Conservation (phyloP, 1,140 invertebrate genomes). For the Venustaconcha ellipsiformis region DNA sequence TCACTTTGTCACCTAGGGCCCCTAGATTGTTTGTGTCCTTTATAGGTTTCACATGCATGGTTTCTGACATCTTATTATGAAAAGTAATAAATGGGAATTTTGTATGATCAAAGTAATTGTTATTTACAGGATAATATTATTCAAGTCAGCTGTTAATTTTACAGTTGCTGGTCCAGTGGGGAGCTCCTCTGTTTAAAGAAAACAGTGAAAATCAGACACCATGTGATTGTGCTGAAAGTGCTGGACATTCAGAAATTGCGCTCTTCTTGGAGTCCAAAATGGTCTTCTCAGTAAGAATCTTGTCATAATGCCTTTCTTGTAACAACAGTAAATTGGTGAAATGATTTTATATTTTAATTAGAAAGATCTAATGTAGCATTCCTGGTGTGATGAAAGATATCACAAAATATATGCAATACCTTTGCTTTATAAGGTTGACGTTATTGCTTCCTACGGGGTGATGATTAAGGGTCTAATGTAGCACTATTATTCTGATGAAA, state of each 20-base stretch:
- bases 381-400: too few species aligned
- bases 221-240: constrained; percentile 76
- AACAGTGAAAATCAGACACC: constrained; percentile 77
- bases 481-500: too few species aligned
- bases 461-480: too few species aligned
- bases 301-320: constrained; percentile 8
- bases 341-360: background rate
- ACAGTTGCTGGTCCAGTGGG: constrained; percentile 74
- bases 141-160: constrained; percentile 23
- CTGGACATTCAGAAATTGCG: constrained; percentile 76
- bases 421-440: too few species aligned
- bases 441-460: too few species aligned
- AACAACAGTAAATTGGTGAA: constrained; percentile 12
- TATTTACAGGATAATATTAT: constrained; percentile 5
- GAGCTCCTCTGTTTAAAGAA: constrained; percentile 76
- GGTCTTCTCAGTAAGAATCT: constrained; percentile 76
- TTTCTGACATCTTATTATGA: too few species aligned
- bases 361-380: too few species aligned
- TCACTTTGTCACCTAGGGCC: too few species aligned
- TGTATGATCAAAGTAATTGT: background rate
- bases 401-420: too few species aligned
- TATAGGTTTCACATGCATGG: too few species aligned
- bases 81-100: background rate
- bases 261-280: constrained; percentile 78
- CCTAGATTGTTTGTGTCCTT: too few species aligned